Evolutionary conservation across 2,797 vertebrate genomes (phyloP).

Genomic region (Pipistrellus nathusii): DNA sequence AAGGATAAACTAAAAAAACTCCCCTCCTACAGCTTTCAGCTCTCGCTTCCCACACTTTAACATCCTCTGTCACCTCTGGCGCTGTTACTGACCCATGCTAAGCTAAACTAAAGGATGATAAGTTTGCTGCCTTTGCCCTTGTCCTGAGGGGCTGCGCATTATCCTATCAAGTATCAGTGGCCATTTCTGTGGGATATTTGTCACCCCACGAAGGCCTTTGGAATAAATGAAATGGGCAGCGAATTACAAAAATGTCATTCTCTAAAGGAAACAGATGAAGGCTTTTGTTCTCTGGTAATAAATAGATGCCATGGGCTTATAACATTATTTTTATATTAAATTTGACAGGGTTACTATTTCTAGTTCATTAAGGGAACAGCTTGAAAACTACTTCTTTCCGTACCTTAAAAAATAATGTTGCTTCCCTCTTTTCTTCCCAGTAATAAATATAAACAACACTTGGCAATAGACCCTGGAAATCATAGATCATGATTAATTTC

Average conservation of each 20-base stretch:
- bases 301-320: slow-evolving; percentile 90
- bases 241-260: slow-evolving; percentile 92
- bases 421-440: slow-evolving; percentile 76
- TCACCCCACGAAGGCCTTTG: slow-evolving; percentile 90
- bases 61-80: slow-evolving; percentile 92
- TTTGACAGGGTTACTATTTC: slow-evolving; percentile 91
- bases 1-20: slow-evolving; percentile 92
- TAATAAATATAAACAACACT: slow-evolving; percentile 86
- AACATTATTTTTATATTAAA: slow-evolving; percentile 91
- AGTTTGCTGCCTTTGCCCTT: slow-evolving; percentile 93
- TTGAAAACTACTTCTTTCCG: slow-evolving; percentile 88
- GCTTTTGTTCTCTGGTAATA: slow-evolving; percentile 91
- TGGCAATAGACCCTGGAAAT: slow-evolving; percentile 72
- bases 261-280: slow-evolving; percentile 92
- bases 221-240: slow-evolving; percentile 92
- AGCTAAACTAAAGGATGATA: slow-evolving; percentile 94
- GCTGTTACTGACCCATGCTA: slow-evolving; percentile 92
- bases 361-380: slow-evolving; percentile 91
- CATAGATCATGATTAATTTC: slow-evolving; percentile 79
- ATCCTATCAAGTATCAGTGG: slow-evolving; percentile 93
- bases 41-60: slow-evolving; percentile 92
- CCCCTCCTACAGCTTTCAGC: slow-evolving; percentile 91
- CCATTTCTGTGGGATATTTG: slow-evolving; percentile 92
- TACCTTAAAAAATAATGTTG: slow-evolving; percentile 89
- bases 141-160: slow-evolving; percentile 92